phyloP scores from a whole-genome alignment of 1,140 invertebrate species.

The Drosophila funebris region DNA sequence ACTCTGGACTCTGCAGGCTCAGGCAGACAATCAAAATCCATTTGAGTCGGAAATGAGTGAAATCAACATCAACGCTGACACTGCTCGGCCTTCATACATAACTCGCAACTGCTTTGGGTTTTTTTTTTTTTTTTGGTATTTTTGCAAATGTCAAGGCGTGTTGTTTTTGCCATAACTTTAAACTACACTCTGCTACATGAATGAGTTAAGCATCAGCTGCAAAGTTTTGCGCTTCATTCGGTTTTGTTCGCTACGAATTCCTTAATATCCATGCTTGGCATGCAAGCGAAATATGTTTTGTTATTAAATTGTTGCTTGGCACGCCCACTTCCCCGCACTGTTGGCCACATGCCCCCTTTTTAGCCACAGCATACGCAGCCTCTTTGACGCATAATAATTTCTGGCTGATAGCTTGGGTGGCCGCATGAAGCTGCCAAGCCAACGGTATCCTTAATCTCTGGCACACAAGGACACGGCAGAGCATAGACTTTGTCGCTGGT shows the following conservation, averaged over 20 bases:
- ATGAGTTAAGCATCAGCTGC: constrained; percentile 20
- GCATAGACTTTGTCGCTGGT: no score
- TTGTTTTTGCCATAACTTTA: no score
- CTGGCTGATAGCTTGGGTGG: constrained; percentile 58
- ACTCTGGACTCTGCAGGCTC: no score
- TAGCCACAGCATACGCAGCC: no score
- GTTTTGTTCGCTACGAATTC: constrained; percentile 64
- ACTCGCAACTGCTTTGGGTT: constrained; percentile 34
- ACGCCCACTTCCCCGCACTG: constrained; percentile 35
- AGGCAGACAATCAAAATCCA: constrained; percentile 78
- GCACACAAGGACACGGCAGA: constrained; percentile 47
- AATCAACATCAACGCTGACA: constrained; percentile 61
- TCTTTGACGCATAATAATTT: constrained; percentile 74
- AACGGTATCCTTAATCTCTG: constrained; percentile 53
- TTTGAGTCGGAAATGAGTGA: constrained; percentile 78
- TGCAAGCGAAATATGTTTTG: constrained; percentile 81
- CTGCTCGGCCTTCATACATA: constrained; percentile 21
- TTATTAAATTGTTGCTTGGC: constrained; percentile 79
- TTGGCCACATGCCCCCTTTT: no score
- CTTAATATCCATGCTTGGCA: constrained; percentile 71
- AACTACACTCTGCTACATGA: constrained; percentile 34
- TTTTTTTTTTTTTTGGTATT: no score
- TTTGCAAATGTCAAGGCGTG: constrained; percentile 64
- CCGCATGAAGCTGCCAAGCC: constrained; percentile 29
- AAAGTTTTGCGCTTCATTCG: constrained; percentile 33